A percentile compares a stretch with the other conserved stretches of the same genome.
Conservation (phyloP, 2,888 invertebrate genomes). For the Liodrosophila aerea region DNA sequence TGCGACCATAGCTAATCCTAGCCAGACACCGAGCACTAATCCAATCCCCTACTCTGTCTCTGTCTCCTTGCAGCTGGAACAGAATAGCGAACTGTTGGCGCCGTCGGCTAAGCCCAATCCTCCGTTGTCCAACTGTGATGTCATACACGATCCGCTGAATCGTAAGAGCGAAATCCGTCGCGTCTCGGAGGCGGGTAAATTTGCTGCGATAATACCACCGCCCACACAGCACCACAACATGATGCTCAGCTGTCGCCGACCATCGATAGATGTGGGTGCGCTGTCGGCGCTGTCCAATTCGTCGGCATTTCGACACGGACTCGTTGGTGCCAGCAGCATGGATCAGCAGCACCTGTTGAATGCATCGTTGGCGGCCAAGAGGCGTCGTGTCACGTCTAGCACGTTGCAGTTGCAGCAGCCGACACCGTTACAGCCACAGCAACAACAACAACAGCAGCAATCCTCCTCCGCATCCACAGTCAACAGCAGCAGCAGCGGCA, state of each 20-base stretch:
- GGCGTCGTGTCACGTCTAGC: conserved; percentile 83
- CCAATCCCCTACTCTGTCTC: neutral
- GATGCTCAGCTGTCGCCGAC: conserved; percentile 82
- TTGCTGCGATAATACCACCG: conserved; percentile 62
- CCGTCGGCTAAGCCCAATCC: conserved; percentile 55
- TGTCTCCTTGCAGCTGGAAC: conserved; percentile 24
- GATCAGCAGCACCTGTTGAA: conserved; percentile 64
- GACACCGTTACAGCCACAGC: conserved; percentile 51
- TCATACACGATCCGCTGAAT: conserved; percentile 79
- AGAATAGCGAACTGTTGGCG: conserved; percentile 42
- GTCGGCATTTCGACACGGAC: conserved; percentile 69
- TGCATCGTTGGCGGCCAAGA: conserved; percentile 83
- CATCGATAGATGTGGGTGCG: conserved; percentile 83
- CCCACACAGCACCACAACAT: conserved; percentile 58
- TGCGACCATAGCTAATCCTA: conserved; percentile 9
- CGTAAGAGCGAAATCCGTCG: conserved; percentile 83
- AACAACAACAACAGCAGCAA: conserved; percentile 41
- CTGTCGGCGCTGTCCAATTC: conserved; percentile 64
- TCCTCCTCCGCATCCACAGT: conserved; percentile 20
- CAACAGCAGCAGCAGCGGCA: conserved; percentile 37
- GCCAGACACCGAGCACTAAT: too few species aligned
- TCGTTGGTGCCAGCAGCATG: conserved; percentile 70
- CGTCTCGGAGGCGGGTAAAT: conserved; percentile 82
- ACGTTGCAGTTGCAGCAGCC: conserved; percentile 45
- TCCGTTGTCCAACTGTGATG: conserved; percentile 82